Conservation (phyloP, 1,140 invertebrate species). For the Drosophila oshimai region DNA sequence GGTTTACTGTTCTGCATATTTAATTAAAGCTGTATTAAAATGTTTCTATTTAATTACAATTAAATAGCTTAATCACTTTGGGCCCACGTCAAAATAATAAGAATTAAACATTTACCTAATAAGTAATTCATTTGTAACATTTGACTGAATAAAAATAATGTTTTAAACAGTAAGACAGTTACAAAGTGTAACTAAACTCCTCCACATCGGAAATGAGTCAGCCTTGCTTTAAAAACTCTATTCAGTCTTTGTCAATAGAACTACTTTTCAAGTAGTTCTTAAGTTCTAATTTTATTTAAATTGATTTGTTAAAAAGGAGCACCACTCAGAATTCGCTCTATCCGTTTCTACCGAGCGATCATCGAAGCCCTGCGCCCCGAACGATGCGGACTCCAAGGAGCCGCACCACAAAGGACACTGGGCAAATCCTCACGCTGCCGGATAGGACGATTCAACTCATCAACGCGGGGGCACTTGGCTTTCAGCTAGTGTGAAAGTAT, state of each 20-base stretch:
- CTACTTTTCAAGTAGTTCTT: too few species aligned
- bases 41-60: neutral
- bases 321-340: conserved; percentile 80
- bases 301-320: conserved; percentile 38
- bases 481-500: conserved; percentile 65
- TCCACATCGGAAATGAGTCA: too few species aligned
- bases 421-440: conserved; percentile 71
- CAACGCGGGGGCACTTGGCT: conserved; percentile 58
- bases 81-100: neutral
- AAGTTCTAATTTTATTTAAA: too few species aligned
- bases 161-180: too few species aligned
- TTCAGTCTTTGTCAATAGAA: too few species aligned
- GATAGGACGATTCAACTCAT: conserved; percentile 72
- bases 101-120: too few species aligned
- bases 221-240: too few species aligned
- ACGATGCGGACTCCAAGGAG: conserved; percentile 6
- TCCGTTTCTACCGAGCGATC: conserved; percentile 72
- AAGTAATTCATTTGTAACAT: too few species aligned
- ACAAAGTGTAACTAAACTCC: too few species aligned
- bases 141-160: too few species aligned
- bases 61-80: neutral
- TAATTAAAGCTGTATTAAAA: neutral
- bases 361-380: conserved; percentile 55
- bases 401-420: conserved; percentile 14
- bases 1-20: neutral